Base-by-base conservation (phyloP, 2,113 vertebrate genomes). In the Euleptes europaea region DNA sequence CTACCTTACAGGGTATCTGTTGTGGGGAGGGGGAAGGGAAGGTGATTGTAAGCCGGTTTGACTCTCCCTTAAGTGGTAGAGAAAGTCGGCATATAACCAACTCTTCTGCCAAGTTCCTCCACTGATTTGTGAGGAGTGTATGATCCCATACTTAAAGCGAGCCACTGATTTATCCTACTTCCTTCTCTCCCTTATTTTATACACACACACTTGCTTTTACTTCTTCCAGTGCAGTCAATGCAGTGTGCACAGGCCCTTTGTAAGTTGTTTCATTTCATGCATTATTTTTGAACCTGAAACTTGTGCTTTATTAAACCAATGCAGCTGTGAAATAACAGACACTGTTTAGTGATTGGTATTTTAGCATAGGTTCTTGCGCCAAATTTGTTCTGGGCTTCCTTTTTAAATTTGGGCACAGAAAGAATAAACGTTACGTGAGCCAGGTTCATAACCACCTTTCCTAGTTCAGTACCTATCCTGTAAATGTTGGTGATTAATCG, bases 21-120 rank as follows among this genome's bases (percentile, higher is more conserved):
- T n/a, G n/a, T n/a, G n/a, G n/a, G n/a, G n/a, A n/a, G n/a, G n/a
- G n/a, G n/a, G n/a, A n/a, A n/a, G n/a, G n/a, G n/a, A n/a, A n/a
- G n/a, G n/a, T n/a, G n/a, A n/a, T n/a, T n/a, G n/a, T n/a, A n/a
- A n/a, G n/a, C n/a, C n/a, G n/a, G n/a, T n/a, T n/a, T n/a, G n/a
- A n/a, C n/a, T n/a, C n/a, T n/a, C n/a, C n/a, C n/a, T n/a, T n/a
- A n/a, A n/a, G n/a, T n/a, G n/a, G n/a, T n/a, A n/a, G n/a, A n/a
- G n/a, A n/a, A n/a, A n/a, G n/a, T n/a, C n/a, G n/a, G n/a, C n/a
- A n/a, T n/a, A n/a, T n/a, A n/a, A n/a, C n/a, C n/a, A n/a, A n/a
- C n/a, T n/a, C n/a, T n/a, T n/a, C n/a, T n/a, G n/a, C 26, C 66
- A 69, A 91, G 33, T 35, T 91, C 9, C 42, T 70, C 12, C 63